These are phyloP conservation scores for Ornithoptera priamus DNA, from an alignment of 2,888 invertebrate species.

Conservation along the genomic window DNA sequence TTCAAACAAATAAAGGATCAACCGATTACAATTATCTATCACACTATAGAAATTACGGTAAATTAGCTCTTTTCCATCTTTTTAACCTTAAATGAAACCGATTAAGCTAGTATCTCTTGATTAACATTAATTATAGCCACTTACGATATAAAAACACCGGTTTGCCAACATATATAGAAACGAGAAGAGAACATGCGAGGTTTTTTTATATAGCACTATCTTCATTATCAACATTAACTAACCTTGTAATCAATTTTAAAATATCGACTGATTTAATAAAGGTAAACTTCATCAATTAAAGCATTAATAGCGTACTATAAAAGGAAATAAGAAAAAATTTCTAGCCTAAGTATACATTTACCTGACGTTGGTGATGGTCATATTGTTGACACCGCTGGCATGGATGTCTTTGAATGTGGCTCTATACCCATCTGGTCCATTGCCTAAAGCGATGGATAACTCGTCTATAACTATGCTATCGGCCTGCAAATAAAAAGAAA, in stretches of 20 bases:
- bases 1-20: background rate
- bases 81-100: background rate
- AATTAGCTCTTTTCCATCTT: too few species aligned
- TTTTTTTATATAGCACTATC: background rate
- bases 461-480: constrained; percentile 92
- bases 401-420: constrained; percentile 90
- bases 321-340: background rate
- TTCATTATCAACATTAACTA: background rate
- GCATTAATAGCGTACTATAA: background rate
- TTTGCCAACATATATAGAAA: background rate
- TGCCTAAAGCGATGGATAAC: constrained; percentile 88
- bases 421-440: constrained; percentile 90
- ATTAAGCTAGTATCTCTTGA: background rate
- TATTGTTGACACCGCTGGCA: constrained; percentile 89
- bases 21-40: background rate
- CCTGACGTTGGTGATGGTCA: constrained; percentile 89
- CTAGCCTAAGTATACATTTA: constrained; percentile 45
- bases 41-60: background rate
- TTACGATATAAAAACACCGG: background rate
- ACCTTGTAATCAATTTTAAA: background rate
- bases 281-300: background rate
- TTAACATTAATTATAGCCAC: background rate
- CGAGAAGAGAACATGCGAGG: background rate
- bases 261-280: background rate
- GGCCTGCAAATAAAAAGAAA: constrained; percentile 67